Evolutionary conservation across 2,113 vertebrate genomes (phyloP).

Genomic region (Eretmochelys imbricata): DNA sequence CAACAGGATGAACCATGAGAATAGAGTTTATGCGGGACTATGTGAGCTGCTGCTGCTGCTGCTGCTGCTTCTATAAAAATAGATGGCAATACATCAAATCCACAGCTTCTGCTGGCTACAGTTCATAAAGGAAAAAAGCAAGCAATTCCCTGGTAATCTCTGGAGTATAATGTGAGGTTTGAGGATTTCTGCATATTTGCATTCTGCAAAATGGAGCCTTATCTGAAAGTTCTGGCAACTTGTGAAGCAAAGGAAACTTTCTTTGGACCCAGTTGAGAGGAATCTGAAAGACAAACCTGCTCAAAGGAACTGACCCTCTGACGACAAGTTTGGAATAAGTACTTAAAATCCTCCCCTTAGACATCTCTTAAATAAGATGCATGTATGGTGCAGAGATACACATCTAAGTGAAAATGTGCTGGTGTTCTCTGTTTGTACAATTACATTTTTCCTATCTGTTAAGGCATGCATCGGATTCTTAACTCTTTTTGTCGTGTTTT

Average conservation of each 20-base stretch:
- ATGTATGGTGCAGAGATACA: constrained; percentile 39
- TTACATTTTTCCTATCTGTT: constrained; percentile 53
- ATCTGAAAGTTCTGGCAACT: constrained; percentile 80
- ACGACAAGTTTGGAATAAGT: constrained; percentile 66
- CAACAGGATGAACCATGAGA: constrained; percentile 77
- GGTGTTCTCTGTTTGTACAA: neutral
- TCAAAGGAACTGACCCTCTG: constrained; percentile 60
- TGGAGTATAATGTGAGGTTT: constrained; percentile 70
- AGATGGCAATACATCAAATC: constrained; percentile 85
- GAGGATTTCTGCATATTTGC: constrained; percentile 70
- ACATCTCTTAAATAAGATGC: constrained; percentile 71
- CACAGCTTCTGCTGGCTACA: constrained; percentile 82
- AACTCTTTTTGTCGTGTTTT: constrained; percentile 61
- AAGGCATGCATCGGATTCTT: constrained; percentile 44
- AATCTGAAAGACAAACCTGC: constrained; percentile 67
- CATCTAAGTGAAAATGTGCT: constrained; percentile 59
- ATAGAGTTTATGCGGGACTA: constrained; percentile 80
- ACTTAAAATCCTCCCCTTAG: constrained; percentile 64
- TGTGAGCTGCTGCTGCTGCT: constrained; percentile 69
- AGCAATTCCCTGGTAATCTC: constrained; percentile 74
- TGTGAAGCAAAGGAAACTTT: constrained; percentile 77
- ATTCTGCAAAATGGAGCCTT: constrained; percentile 66
- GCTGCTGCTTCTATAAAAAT: constrained; percentile 83
- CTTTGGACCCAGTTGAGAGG: constrained; percentile 68
- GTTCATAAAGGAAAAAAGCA: constrained; percentile 72